Evolutionary conservation across 1,140 invertebrate genomes (phyloP).

Genomic region (Campoletis sonorensis): DNA sequence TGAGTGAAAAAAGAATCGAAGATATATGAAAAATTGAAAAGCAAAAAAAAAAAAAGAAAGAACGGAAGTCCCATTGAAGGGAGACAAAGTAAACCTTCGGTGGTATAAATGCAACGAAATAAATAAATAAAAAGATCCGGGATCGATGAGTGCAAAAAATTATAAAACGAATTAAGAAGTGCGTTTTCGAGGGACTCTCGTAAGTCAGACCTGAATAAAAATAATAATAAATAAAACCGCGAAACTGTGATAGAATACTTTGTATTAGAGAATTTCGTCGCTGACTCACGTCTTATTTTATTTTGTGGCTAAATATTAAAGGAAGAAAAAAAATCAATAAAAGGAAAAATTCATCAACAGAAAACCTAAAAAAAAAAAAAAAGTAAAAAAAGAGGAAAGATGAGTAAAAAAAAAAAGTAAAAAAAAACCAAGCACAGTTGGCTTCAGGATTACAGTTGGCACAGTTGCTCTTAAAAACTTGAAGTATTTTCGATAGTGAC

Average conservation of each 20-base stretch:
- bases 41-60: neutral
- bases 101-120: too few species aligned
- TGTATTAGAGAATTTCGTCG: conserved; percentile 41
- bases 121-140: too few species aligned
- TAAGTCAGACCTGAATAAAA: neutral
- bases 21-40: neutral
- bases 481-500: neutral
- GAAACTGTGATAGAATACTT: conserved; percentile 41
- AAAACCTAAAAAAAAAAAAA: too few species aligned
- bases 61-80: neutral
- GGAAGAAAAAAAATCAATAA: too few species aligned
- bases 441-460: neutral
- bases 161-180: neutral
- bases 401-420: neutral
- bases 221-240: conserved; percentile 5
- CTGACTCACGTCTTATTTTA: conserved; percentile 33
- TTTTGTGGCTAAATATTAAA: conserved; percentile 12
- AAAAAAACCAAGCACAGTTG: neutral
- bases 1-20: too few species aligned
- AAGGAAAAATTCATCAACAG: neutral
- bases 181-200: neutral
- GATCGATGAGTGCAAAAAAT: neutral
- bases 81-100: too few species aligned
- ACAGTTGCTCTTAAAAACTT: conserved; percentile 12
- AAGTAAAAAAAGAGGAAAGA: neutral